Evolutionary conservation across 2,113 vertebrate genomes (phyloP).

Genomic region (Poeciliopsis turrubarensis): DNA sequence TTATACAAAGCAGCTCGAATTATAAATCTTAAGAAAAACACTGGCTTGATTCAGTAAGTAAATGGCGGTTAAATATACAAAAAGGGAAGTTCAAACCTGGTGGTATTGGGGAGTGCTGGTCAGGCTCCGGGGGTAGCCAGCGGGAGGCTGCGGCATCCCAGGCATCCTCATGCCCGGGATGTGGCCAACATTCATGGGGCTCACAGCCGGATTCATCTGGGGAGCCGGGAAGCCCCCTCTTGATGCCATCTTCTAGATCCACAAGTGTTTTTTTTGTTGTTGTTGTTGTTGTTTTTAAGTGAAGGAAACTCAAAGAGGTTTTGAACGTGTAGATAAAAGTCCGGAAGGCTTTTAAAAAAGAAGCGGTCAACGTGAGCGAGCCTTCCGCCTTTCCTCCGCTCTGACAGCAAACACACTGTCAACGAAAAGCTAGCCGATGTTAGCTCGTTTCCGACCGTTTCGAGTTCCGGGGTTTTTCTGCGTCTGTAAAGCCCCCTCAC

Average conservation of each 20-base stretch:
- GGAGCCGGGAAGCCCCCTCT: slow-evolving; percentile 72
- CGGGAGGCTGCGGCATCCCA: slow-evolving; percentile 69
- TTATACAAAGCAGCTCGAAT: too few relatives aligned
- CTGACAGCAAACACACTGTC: slow-evolving; percentile 71
- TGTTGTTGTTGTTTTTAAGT: not conserved
- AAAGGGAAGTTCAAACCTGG: slow-evolving; percentile 61
- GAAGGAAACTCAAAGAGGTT: slow-evolving; percentile 13
- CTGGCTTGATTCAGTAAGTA: not conserved
- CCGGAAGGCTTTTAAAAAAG: not conserved
- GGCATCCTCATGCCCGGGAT: slow-evolving; percentile 74
- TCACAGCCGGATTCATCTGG: slow-evolving; percentile 71
- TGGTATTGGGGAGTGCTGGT: slow-evolving; percentile 68
- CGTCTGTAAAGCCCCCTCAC: slow-evolving; percentile 12
- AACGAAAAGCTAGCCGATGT: slow-evolving; percentile 72
- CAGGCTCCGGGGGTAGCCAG: slow-evolving; percentile 74
- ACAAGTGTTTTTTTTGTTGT: slow-evolving; percentile 40
- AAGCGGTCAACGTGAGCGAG: too few relatives aligned
- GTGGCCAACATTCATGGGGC: slow-evolving; percentile 70
- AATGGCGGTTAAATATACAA: too few relatives aligned
- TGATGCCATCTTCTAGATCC: slow-evolving; percentile 66
- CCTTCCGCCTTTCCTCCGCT: not conserved
- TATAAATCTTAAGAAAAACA: too few relatives aligned
- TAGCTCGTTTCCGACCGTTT: slow-evolving; percentile 45
- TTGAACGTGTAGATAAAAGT: not conserved
- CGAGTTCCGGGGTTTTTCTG: slow-evolving; percentile 64